Evolutionary conservation across 2,113 vertebrate species (phyloP).

Genomic region (Cinclus mexicanus): DNA sequence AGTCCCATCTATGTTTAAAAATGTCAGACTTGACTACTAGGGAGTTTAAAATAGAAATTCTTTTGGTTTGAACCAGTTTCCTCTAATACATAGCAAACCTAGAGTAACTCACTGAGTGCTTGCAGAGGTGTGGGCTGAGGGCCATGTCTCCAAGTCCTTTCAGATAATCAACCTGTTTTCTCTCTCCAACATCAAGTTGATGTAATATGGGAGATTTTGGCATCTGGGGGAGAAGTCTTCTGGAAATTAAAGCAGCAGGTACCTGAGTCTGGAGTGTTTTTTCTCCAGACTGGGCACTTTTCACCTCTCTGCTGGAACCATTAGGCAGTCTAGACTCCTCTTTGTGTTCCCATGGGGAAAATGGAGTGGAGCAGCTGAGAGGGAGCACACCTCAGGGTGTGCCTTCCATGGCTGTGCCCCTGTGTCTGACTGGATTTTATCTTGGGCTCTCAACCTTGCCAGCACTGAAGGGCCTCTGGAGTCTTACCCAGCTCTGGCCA

Average conservation of each 20-base stretch:
- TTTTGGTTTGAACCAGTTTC: not conserved
- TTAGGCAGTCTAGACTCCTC: not conserved
- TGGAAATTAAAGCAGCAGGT: not conserved
- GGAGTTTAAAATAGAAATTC: not conserved
- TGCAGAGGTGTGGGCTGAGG: not conserved
- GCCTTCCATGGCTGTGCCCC: accelerated
- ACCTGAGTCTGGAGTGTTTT: not conserved
- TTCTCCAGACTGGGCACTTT: not conserved
- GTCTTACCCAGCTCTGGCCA: not conserved
- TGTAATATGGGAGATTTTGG: not conserved
- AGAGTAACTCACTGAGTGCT: not conserved
- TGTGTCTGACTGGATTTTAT: not conserved
- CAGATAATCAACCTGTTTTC: not conserved
- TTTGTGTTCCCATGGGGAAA: not conserved
- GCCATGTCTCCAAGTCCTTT: not conserved
- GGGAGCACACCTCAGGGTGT: not conserved
- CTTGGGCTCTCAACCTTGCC: not conserved
- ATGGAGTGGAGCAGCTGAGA: not conserved
- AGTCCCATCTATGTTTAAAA: not conserved
- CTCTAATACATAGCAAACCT: not conserved
- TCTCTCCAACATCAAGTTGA: not conserved
- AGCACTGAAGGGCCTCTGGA: not conserved
- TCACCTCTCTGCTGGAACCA: not conserved
- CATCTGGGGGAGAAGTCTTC: not conserved
- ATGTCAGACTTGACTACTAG: not conserved